phyloP scores from a whole-genome alignment of 2,113 vertebrate genomes.

The Neodon shergylaensis region DNA sequence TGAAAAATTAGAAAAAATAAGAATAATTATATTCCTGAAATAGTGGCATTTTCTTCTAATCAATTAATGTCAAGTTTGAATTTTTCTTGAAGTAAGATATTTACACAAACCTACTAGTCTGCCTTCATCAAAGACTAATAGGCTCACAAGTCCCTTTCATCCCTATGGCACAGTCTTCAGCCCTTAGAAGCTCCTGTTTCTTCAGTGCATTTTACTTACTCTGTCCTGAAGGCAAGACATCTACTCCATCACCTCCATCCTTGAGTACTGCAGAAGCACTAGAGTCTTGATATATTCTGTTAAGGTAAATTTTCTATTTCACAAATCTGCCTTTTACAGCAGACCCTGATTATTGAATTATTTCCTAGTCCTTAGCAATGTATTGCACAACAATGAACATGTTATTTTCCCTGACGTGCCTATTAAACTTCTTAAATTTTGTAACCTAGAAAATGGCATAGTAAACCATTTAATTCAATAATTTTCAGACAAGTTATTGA shows the following conservation, averaged over 20 bases:
- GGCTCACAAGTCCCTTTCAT: neutral
- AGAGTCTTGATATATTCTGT: neutral
- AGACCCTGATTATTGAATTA: neutral
- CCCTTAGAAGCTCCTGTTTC: neutral
- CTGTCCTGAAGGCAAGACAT: neutral
- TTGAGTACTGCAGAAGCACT: neutral
- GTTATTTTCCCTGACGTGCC: neutral
- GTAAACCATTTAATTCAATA: neutral
- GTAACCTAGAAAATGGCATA: neutral
- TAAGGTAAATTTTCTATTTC: neutral
- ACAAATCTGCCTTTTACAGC: neutral
- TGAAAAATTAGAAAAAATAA: neutral
- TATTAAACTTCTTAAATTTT: neutral
- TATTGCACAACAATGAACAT: neutral
- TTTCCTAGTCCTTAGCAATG: neutral
- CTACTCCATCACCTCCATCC: neutral
- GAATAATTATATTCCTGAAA: neutral
- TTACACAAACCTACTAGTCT: neutral
- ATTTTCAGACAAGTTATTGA: neutral
- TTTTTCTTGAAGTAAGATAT: neutral
- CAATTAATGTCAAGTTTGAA: neutral
- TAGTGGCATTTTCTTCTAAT: neutral
- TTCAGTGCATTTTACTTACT: neutral
- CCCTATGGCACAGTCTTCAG: neutral
- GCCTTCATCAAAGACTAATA: neutral